phyloP scores from a whole-genome alignment of 2,113 vertebrate genomes.

The Recurvirostra avosetta region DNA sequence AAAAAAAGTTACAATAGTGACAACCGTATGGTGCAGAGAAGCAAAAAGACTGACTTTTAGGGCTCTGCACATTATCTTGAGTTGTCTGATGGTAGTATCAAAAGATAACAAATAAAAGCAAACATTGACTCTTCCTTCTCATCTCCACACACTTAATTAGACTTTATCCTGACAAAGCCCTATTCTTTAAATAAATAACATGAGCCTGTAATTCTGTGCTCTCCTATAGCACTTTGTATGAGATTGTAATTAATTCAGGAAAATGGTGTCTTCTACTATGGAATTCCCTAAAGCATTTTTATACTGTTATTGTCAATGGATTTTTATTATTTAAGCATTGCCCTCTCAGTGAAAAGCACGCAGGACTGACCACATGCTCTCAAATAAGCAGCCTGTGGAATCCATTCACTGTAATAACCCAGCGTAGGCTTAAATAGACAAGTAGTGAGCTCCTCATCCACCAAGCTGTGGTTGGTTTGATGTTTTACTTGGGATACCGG shows the following conservation, averaged over 20 bases:
- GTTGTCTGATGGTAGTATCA: background rate
- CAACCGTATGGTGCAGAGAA: accelerated
- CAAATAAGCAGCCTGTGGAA: background rate
- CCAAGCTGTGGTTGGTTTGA: background rate
- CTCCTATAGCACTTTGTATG: background rate
- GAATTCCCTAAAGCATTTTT: background rate
- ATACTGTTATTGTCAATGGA: background rate
- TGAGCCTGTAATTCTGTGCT: background rate
- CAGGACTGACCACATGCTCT: background rate
- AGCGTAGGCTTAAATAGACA: background rate
- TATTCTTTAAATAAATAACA: background rate
- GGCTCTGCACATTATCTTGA: background rate
- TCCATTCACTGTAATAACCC: background rate
- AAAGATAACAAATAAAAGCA: background rate
- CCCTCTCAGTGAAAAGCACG: background rate
- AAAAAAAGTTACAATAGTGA: background rate
- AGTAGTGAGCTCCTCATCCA: background rate
- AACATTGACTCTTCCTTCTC: background rate
- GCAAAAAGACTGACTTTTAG: background rate
- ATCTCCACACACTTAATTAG: background rate
- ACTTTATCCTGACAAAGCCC: background rate
- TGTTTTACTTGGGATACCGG: background rate
- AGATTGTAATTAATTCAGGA: background rate
- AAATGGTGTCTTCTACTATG: background rate
- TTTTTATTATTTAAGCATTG: background rate